Conservation (phyloP, 2,797 vertebrate genomes). For the Macrochelys suwanniensis region DNA sequence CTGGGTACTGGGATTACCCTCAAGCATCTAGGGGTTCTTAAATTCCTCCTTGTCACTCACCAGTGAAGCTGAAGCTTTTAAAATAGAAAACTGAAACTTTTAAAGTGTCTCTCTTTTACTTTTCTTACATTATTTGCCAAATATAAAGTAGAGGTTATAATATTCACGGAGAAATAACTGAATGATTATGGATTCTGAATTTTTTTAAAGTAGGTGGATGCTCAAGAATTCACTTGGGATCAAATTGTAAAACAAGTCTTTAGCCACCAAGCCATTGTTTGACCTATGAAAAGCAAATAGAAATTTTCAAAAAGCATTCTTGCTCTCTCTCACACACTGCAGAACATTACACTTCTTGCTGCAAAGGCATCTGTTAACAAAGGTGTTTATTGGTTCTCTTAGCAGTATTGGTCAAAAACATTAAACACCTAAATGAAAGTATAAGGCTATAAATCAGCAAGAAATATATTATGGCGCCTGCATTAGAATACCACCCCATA, state of each 20-base stretch:
- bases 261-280: not conserved
- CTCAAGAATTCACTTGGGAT: not conserved
- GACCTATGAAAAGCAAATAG: not conserved
- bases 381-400: conserved; percentile 11
- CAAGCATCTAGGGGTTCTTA: not conserved
- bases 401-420: conserved; percentile 6
- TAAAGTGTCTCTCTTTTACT: not conserved
- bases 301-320: not conserved
- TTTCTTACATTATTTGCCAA: not conserved
- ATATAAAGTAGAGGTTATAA: not conserved
- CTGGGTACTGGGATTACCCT: not conserved
- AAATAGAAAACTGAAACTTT: not conserved
- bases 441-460: not conserved
- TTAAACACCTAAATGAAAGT: not conserved
- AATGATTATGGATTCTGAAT: not conserved
- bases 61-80: not conserved
- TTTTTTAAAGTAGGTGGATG: rapidly evolving
- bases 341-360: not conserved
- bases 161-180: not conserved
- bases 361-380: not conserved
- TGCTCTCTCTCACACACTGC: not conserved
- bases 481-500: not conserved
- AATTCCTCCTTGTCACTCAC: not conserved
- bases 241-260: not conserved
- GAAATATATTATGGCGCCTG: not conserved